Conservation (phyloP, 2,797 vertebrate species). For the Acanthis flammea region DNA sequence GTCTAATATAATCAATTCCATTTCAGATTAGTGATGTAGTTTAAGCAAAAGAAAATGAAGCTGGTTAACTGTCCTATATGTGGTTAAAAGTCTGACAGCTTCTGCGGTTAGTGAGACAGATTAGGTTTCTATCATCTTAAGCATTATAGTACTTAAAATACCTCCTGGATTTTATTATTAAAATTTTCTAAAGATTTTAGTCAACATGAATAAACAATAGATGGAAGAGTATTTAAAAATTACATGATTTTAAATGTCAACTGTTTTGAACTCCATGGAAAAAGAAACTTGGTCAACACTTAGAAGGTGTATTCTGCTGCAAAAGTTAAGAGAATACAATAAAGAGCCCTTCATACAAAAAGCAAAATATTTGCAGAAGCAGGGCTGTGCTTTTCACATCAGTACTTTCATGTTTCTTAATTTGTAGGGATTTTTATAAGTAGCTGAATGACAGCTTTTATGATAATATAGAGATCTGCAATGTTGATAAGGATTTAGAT, state of each 20-base stretch:
- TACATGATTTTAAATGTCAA: neutral
- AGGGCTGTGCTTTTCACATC: neutral
- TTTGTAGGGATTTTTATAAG: constrained; percentile 39
- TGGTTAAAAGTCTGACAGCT: neutral
- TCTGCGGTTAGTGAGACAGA: neutral
- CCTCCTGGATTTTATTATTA: neutral
- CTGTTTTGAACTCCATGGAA: neutral
- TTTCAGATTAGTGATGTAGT: neutral
- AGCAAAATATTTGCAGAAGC: neutral
- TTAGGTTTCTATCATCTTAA: neutral
- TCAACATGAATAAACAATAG: neutral
- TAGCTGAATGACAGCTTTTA: neutral
- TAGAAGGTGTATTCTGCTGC: neutral
- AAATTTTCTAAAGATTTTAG: neutral
- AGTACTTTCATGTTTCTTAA: neutral
- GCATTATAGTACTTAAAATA: neutral
- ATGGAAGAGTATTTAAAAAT: neutral
- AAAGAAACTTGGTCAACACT: neutral
- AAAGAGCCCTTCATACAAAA: neutral
- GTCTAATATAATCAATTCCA: neutral
- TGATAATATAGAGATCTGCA: neutral
- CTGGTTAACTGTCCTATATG: neutral
- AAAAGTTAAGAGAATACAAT: neutral
- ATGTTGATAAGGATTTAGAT: constrained; percentile 28
- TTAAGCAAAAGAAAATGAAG: neutral